Conservation (phyloP, 2,888 invertebrate genomes). For the Nephrocerus scutellatus region DNA sequence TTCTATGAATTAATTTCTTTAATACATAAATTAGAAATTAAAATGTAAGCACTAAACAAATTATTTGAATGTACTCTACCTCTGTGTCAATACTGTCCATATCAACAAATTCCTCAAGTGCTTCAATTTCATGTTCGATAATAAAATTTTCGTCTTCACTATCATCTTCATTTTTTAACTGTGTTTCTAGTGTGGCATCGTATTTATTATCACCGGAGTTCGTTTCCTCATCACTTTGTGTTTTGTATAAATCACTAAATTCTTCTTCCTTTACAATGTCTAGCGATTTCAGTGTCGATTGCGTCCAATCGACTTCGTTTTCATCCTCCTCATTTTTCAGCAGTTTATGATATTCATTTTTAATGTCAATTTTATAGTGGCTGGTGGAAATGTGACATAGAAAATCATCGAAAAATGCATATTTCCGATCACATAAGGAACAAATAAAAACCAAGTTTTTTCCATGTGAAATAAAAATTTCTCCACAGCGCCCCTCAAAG, state of each 20-base stretch:
- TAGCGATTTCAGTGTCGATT: conserved; percentile 6
- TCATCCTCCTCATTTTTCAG: conserved; percentile 4
- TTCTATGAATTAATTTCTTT: too few species aligned
- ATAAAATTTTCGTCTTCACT: too few species aligned
- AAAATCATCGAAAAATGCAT: conserved; percentile 14
- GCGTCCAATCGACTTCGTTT: not conserved
- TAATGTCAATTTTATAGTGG: conserved; percentile 11
- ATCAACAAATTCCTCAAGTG: too few species aligned
- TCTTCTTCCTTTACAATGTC: conserved; percentile 4
- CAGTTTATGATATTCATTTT: conserved; percentile 7
- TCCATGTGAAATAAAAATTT: conserved; percentile 21
- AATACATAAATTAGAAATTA: too few species aligned
- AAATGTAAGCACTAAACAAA: too few species aligned
- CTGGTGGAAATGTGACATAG: conserved; percentile 17
- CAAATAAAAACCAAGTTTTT: conserved; percentile 18
- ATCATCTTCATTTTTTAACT: too few species aligned
- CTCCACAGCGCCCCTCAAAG: conserved; percentile 21
- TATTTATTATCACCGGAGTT: too few species aligned
- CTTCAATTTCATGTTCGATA: too few species aligned
- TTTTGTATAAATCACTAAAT: conserved; percentile 10
- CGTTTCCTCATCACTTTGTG: not conserved
- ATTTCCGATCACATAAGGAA: conserved; percentile 18
- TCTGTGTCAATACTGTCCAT: too few species aligned
- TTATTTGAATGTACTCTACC: too few species aligned
- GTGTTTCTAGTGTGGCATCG: too few species aligned